These are phyloP conservation scores for Drosophila anceps DNA, from an alignment of 2,888 invertebrate genomes.

Conservation along the genomic window DNA sequence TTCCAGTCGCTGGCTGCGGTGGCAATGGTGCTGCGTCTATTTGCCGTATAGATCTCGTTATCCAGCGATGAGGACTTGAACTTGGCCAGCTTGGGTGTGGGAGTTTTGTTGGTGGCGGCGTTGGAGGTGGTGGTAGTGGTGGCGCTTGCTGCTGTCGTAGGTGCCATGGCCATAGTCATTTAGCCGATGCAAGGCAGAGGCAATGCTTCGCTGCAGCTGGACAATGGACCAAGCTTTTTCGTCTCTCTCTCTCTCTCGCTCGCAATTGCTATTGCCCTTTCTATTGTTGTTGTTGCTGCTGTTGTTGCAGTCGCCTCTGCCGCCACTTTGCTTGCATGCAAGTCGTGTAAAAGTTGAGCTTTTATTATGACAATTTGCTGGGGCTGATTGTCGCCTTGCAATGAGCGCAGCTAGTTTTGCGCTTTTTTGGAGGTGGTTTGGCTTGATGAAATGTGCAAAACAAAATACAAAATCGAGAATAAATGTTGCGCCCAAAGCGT, in stretches of 20 bases:
- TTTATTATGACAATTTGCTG: slow-evolving; percentile 51
- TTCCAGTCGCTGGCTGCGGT: slow-evolving; percentile 72
- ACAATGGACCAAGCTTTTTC: slow-evolving; percentile 34
- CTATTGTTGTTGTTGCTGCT: slow-evolving; percentile 1
- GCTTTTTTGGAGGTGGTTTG: slow-evolving; percentile 74
- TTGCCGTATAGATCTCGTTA: slow-evolving; percentile 79
- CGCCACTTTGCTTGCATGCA: slow-evolving; percentile 51
- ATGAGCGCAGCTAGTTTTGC: slow-evolving; percentile 57
- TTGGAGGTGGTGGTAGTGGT: slow-evolving; percentile 1
- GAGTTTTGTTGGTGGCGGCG: slow-evolving; percentile 18
- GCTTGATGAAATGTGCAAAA: slow-evolving; percentile 61
- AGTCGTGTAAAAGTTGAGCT: slow-evolving; percentile 68
- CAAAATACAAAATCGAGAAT: slow-evolving; percentile 71
- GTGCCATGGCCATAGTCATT: slow-evolving; percentile 67
- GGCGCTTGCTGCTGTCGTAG: slow-evolving; percentile 31
- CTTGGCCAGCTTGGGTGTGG: slow-evolving; percentile 65
- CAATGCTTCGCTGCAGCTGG: slow-evolving; percentile 51
- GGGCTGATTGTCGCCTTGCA: slow-evolving; percentile 38
- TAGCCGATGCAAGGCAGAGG: slow-evolving; percentile 21
- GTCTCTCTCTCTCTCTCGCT: slow-evolving; percentile 3
- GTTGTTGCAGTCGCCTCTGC: slow-evolving; percentile 40
- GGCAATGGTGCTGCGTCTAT: slow-evolving; percentile 74
- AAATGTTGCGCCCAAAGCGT: slow-evolving; percentile 60
- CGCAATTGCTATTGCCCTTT: slow-evolving; percentile 22
- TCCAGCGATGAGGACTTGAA: slow-evolving; percentile 81